Evolutionary conservation across 1,140 invertebrate species (phyloP).

Genomic region (Nasonia longicornis): DNA sequence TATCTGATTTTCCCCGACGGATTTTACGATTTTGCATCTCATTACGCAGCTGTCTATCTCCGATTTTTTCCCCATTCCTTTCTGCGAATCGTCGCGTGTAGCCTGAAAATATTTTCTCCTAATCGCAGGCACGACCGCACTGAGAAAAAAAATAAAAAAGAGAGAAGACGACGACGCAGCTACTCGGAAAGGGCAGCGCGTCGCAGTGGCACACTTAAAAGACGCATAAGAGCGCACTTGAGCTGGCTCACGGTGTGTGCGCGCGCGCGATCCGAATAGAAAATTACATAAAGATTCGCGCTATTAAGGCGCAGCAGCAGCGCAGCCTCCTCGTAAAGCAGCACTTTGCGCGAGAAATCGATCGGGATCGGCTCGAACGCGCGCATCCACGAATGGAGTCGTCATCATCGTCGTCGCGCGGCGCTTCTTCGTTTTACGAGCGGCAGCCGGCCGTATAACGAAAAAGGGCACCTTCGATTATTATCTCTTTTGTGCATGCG

Average conservation of each 20-base stretch:
- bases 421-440: constrained; percentile 29
- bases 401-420: neutral
- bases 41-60: neutral
- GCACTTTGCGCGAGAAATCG: constrained; percentile 30
- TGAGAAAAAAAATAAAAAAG: neutral
- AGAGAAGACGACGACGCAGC: no score
- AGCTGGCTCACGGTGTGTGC: neutral
- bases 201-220: constrained; percentile 20
- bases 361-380: neutral
- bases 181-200: neutral
- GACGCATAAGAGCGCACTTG: neutral
- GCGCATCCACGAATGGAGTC: constrained; percentile 36
- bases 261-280: constrained; percentile 11
- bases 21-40: constrained; percentile 54
- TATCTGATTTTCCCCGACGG: constrained; percentile 51
- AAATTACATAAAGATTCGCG: constrained; percentile 32
- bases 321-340: neutral
- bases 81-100: neutral
- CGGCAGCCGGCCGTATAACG: constrained; percentile 19
- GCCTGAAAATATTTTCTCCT: neutral
- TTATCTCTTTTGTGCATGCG: constrained; percentile 18
- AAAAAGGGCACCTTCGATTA: constrained; percentile 41
- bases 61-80: neutral
- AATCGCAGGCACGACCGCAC: no score
- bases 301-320: neutral